Evolutionary conservation across 2,888 invertebrate genomes (phyloP), one percentile per base, ranked within the genome.

Genomic region (Schizotus pectinicornis): DNA sequence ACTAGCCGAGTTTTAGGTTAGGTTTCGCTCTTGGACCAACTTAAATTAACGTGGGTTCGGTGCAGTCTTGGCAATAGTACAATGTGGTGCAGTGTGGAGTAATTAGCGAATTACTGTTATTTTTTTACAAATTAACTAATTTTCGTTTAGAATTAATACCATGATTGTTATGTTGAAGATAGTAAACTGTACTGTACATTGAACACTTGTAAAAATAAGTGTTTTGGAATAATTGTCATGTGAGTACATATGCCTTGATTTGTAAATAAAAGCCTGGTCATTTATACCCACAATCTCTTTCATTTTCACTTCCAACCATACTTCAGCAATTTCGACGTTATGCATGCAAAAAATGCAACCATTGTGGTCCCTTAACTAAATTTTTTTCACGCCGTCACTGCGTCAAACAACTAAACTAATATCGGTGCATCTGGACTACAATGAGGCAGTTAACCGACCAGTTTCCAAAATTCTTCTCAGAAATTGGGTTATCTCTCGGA

Each of bases 241-340:
- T 76, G 73, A 74, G 69, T 71, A 72, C 69, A 72, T 73, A 75
- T 73, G 76, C 76, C 76, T 76, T 76, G 75, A 75, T 73, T 76
- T 76, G 75, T 76, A 75, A 75, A 75, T 76, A 76, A 72, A 74
- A 73, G 71, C 74, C 74, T 72, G 70, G 22, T 74, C 73, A 72
- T 72, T 75, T 74, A 67, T 73, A 73, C 67, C 70, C 69, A 49
- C 7, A 41, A 52, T 34, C 7, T 9, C 8, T 38, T 38, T 46
- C 5, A 43, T 43, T 14, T 13, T 33, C 33, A 31, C 31, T 31
- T 22, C 5, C 22, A 22, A 22, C 22, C 22, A 22, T 22, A 22
- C 5, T 22, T 22, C 2, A 22, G 22, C 5, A 2, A 22, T 22
- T 22, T 22, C 5, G 5, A n/a, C n/a, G n/a, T n/a, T n/a, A n/a